Conservation (phyloP, 2,888 invertebrate genomes). For the Rhimphoctona megacephalus region DNA sequence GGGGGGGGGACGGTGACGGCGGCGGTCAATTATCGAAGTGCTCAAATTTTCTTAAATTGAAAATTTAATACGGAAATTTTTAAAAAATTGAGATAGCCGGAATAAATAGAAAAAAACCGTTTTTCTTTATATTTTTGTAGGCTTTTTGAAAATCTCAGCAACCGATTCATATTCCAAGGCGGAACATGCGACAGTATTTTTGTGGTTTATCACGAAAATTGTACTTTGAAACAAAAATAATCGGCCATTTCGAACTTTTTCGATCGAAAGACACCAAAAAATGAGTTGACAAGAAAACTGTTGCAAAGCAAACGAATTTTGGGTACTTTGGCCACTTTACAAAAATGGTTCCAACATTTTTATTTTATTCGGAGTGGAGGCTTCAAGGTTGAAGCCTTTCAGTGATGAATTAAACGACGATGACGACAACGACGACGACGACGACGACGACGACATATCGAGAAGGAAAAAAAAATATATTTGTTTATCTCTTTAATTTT, state of each 20-base stretch:
- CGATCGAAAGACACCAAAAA: background rate
- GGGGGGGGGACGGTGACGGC: too few relatives aligned
- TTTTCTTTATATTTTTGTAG: too few relatives aligned
- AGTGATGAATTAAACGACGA: background rate
- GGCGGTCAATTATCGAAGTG: too few relatives aligned
- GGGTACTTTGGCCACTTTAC: background rate
- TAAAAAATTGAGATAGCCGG: too few relatives aligned
- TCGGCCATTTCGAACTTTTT: too few relatives aligned
- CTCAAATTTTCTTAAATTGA: too few relatives aligned
- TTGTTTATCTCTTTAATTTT: constrained; percentile 23
- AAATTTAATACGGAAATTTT: too few relatives aligned
- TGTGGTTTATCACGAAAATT: background rate
- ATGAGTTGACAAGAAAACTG: background rate
- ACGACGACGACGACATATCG: background rate
- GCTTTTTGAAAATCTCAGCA: too few relatives aligned
- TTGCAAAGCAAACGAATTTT: background rate
- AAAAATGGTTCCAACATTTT: background rate
- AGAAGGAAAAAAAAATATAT: background rate
- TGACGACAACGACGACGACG: too few relatives aligned
- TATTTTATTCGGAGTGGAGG: background rate
- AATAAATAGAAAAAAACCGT: too few relatives aligned
- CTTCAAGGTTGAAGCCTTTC: constrained; percentile 9
- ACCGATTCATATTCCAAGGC: too few relatives aligned
- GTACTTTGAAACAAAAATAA: background rate
- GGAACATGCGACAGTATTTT: too few relatives aligned